Percentiles rank a stretch among this genome's conserved stretches.
Conservation (phyloP, 2,888 invertebrate genomes). For the Platycnemis pennipes region DNA sequence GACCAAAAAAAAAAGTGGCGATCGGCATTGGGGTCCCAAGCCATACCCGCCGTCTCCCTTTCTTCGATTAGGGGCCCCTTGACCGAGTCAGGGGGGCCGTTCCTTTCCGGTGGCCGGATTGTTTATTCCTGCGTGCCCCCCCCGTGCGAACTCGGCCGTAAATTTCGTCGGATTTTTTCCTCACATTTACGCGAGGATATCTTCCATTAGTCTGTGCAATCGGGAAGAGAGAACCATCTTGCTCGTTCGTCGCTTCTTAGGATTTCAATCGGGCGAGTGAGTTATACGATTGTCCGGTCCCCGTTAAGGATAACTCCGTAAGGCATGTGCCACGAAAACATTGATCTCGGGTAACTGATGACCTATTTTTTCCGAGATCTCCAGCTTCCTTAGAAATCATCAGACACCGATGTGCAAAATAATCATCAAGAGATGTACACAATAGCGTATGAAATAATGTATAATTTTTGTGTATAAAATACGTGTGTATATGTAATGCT, state of each 20-base stretch:
- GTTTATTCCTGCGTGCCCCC: background rate
- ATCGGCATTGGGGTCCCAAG: background rate
- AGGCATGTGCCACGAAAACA: no score
- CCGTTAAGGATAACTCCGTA: background rate
- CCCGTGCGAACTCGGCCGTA: background rate
- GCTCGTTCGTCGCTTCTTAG: background rate
- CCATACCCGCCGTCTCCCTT: background rate
- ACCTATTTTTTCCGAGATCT: no score
- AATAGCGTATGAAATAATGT: no score
- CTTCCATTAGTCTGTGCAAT: background rate
- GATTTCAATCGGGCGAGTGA: background rate
- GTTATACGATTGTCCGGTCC: background rate
- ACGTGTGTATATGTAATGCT: no score
- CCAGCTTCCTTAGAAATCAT: no score
- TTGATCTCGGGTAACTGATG: no score
- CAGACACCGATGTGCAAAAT: no score
- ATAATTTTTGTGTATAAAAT: no score
- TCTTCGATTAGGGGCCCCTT: background rate
- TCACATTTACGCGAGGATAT: background rate
- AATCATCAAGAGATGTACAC: no score
- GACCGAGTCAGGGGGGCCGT: background rate
- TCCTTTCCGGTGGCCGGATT: background rate
- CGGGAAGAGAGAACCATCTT: background rate
- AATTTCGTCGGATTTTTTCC: background rate
- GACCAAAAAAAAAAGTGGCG: background rate